phyloP scores from a whole-genome alignment of 2,113 vertebrate genomes.

The Ahaetulla prasina region DNA sequence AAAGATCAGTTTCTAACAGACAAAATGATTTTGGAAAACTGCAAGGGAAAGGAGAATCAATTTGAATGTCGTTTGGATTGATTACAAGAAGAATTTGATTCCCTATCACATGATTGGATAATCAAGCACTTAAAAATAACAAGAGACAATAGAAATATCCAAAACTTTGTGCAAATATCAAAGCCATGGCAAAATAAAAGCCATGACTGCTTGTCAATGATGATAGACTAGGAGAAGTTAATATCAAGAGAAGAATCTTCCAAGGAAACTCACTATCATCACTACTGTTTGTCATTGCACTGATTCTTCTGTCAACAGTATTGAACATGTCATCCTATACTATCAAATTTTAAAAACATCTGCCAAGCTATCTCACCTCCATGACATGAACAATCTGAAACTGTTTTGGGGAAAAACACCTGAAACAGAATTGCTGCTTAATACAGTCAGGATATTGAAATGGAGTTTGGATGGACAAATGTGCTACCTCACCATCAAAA shows the following conservation, averaged over 20 bases:
- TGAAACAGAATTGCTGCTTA: not conserved
- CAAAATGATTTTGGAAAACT: not conserved
- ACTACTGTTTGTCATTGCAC: not conserved
- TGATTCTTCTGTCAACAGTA: not conserved
- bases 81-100: not conserved
- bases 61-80: not conserved
- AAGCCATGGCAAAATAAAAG: not conserved
- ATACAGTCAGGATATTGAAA: not conserved
- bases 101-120: not conserved
- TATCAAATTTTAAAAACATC: not conserved
- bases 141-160: not conserved
- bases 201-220: not conserved
- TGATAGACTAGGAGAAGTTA: not conserved
- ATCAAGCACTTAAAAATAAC: not conserved
- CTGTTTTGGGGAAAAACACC: not conserved
- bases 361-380: not conserved
- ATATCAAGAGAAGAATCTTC: not conserved
- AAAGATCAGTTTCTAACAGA: not conserved
- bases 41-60: not conserved
- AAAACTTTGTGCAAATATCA: not conserved
- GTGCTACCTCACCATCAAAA: not conserved
- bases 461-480: not conserved
- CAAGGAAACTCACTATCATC: not conserved
- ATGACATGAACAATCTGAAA: not conserved
- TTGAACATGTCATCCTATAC: not conserved